phyloP scores from a whole-genome alignment of 2,797 vertebrate species.

The Vultur gryphus region DNA sequence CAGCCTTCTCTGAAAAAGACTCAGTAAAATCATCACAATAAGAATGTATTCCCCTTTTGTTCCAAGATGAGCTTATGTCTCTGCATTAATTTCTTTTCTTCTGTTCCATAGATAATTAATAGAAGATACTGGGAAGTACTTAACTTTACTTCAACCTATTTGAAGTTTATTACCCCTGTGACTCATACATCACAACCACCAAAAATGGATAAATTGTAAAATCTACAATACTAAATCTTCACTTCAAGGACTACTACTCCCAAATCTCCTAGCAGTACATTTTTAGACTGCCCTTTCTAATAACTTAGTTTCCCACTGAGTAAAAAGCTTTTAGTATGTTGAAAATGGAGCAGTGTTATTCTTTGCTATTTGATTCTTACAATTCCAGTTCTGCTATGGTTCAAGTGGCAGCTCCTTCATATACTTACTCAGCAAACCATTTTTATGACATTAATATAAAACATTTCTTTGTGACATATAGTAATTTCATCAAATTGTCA shows the following conservation, averaged over 20 bases:
- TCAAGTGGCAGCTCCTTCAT: conserved; percentile 30
- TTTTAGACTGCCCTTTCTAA: conserved; percentile 72
- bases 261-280: conserved; percentile 69
- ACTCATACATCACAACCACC: conserved; percentile 65
- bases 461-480: conserved; percentile 31
- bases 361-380: conserved; percentile 60
- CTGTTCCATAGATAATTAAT: conserved; percentile 71
- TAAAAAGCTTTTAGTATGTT: conserved; percentile 68
- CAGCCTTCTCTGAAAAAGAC: conserved; percentile 4
- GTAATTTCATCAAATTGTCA: conserved; percentile 51
- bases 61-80: conserved; percentile 55
- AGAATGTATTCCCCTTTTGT: conserved; percentile 46
- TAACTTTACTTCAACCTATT: conserved; percentile 71
- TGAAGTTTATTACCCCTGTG: conserved; percentile 75
- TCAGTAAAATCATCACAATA: conserved; percentile 21
- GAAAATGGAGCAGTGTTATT: conserved; percentile 66
- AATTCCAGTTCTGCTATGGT: conserved; percentile 54
- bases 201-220: conserved; percentile 75
- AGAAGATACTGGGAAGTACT: conserved; percentile 68
- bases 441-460: conserved; percentile 46
- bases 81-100: conserved; percentile 73
- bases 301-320: conserved; percentile 70
- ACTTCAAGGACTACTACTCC: conserved; percentile 69
- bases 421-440: not conserved
- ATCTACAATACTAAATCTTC: conserved; percentile 70